A percentile compares a stretch with the other conserved stretches of the same genome.
These are phyloP conservation scores for Ischnura elegans DNA, from an alignment of 2,888 invertebrate genomes.

Conservation along the genomic window DNA sequence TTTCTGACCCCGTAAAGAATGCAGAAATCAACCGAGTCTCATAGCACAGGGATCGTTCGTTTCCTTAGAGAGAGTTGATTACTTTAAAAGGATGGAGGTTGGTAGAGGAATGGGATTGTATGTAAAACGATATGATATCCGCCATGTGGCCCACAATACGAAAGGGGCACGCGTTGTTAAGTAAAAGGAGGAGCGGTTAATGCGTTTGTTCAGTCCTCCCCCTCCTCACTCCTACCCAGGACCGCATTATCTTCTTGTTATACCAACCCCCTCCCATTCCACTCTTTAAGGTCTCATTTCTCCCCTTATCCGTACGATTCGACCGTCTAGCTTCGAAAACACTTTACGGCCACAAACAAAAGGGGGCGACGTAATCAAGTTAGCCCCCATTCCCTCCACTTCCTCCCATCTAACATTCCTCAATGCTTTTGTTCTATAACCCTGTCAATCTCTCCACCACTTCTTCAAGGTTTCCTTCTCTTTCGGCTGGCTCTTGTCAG, in stretches of 20 bases:
- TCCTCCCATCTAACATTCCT: background rate
- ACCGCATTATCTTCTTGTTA: background rate
- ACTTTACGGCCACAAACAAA: constrained; percentile 58
- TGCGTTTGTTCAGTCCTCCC: constrained; percentile 29
- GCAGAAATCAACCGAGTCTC: too few relatives aligned
- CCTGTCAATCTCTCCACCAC: background rate
- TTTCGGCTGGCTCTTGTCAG: background rate
- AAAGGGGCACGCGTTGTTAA: background rate
- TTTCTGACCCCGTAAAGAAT: too few relatives aligned
- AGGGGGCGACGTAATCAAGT: constrained; percentile 44
- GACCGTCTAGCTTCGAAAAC: constrained; percentile 21
- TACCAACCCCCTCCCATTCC: background rate
- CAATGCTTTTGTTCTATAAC: background rate
- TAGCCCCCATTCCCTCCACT: background rate
- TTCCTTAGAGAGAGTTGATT: background rate
- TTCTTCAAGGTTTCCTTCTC: background rate
- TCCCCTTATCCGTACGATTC: background rate
- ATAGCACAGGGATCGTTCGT: too few relatives aligned
- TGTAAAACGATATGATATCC: background rate
- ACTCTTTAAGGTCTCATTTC: constrained; percentile 9
- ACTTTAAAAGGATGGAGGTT: background rate
- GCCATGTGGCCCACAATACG: background rate
- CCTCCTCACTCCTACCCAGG: background rate
- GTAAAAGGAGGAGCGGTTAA: background rate
- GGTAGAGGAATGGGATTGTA: background rate